Percentiles rank a stretch among this genome's conserved stretches.
phyloP scores from a whole-genome alignment of 1,140 invertebrate species.

The Armadillidium nasatum region DNA sequence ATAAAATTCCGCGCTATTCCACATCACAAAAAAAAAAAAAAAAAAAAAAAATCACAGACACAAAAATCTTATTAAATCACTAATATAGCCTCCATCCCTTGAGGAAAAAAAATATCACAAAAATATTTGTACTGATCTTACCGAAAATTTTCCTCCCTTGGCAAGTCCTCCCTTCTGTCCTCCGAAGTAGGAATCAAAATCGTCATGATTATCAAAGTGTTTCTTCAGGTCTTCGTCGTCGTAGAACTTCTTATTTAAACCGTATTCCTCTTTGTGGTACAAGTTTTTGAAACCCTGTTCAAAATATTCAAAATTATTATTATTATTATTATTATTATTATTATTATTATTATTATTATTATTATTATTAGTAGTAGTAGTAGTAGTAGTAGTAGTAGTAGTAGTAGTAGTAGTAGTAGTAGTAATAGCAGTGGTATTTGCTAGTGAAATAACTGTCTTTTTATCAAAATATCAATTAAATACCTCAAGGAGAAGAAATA shows the following conservation, averaged over 20 bases:
- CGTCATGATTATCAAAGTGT: conserved; percentile 35
- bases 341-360: no score
- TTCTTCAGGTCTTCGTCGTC: conserved; percentile 40
- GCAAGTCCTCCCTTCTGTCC: conserved; percentile 32
- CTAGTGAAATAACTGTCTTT: no score
- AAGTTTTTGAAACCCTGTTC: conserved; percentile 44
- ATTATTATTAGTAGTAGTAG: no score
- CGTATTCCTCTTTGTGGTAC: conserved; percentile 44
- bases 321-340: no score
- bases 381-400: no score
- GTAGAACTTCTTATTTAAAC: conserved; percentile 42
- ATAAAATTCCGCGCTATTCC: background rate
- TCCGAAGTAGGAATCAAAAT: conserved; percentile 34
- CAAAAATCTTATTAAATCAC: background rate
- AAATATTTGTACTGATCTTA: background rate
- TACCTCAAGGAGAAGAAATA: no score
- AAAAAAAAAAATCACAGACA: background rate
- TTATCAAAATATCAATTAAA: no score
- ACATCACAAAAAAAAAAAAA: background rate
- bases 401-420: no score
- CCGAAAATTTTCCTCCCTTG: conserved; percentile 36
- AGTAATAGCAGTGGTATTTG: no score
- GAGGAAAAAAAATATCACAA: background rate
- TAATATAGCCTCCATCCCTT: no score
- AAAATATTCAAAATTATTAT: no score